Evolutionary conservation across 2,888 invertebrate species (phyloP).

Genomic region (Crioceris asparagi): DNA sequence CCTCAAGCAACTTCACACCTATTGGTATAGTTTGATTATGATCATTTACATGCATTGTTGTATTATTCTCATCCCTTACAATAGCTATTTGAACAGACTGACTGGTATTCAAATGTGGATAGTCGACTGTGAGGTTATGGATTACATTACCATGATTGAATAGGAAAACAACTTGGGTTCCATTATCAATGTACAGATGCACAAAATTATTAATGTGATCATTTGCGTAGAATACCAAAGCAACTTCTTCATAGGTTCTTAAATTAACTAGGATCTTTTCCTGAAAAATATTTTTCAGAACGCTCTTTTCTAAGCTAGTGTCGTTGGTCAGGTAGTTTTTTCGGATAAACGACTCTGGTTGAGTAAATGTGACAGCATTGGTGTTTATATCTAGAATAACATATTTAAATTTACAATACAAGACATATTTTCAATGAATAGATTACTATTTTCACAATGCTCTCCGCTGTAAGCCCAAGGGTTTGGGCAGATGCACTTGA

Average conservation of each 20-base stretch:
- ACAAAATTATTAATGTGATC: conserved; percentile 90
- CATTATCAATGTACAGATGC: conserved; percentile 73
- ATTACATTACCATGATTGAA: conserved; percentile 77
- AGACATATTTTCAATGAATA: neutral
- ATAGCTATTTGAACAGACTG: conserved; percentile 85
- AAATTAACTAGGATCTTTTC: conserved; percentile 80
- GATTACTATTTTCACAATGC: conserved; percentile 80
- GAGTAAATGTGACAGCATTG: conserved; percentile 80
- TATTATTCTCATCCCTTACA: conserved; percentile 57
- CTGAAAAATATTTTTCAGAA: conserved; percentile 61
- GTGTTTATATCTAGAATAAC: conserved; percentile 67
- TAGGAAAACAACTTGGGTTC: conserved; percentile 69
- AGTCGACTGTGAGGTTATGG: conserved; percentile 65
- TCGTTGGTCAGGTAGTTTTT: conserved; percentile 57
- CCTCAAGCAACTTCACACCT: conserved; percentile 57
- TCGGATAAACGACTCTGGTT: conserved; percentile 66
- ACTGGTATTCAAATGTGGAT: conserved; percentile 65
- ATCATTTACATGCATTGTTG: conserved; percentile 73
- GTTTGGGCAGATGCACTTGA: conserved; percentile 86
- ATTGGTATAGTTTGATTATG: conserved; percentile 58
- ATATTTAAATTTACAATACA: neutral
- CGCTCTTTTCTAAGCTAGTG: conserved; percentile 44
- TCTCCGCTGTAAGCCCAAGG: conserved; percentile 85
- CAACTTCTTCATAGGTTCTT: conserved; percentile 72
- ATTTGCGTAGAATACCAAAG: conserved; percentile 80